Evolutionary conservation across 2,797 vertebrate genomes (phyloP), one percentile per base, ranked within the genome.

Genomic region (Serranus cabrilla): DNA sequence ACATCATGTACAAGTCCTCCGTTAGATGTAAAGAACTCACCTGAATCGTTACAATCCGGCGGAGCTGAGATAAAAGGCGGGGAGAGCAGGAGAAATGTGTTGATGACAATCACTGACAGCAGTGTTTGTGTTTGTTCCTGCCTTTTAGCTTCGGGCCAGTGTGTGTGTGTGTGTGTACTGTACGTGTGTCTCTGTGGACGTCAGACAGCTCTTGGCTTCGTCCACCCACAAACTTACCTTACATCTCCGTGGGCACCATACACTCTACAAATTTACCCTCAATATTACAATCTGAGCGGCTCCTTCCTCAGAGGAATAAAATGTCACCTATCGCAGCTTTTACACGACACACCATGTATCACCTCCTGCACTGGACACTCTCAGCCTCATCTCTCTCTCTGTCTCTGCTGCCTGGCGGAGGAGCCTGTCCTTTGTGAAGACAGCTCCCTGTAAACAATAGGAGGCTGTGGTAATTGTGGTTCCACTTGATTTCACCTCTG

Each of bases 391-490:
- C n/a, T 45, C 54, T 42, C 47, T 80, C 37, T 45, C 43, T 34
- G 58, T 71, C 71, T 68, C 39, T 57, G 21, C 65, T 62, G 43
- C 39, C 70, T 62, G 69, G 17, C 7, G 11, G 51, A 58, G 59
- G 46, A 72, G 72, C 21, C 60, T 77, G 78, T 87, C 77, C 75
- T 82, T 80, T 69, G 78, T 70, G 74, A 42, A 78, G 78, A 80
- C 80, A 67, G 71, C 11, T 58, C 67, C 78, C 73, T 86, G 87
- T 91, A 89, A 91, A 92, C 84, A 89, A 89, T 66, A 56, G 75
- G 77, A 88, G 72, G 64, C 84, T 82, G 76, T 55, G 10, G 84
- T 92, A 86, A 94, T 91, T 91, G 84, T 68, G 79, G 89, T 90
- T 91, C 81, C 84, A 84, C 87, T 85, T 91, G 80, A 87, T 84